A percentile compares a stretch with the other conserved stretches of the same genome.
These are phyloP conservation scores for Cyprinodon tularosa DNA, from an alignment of 2,113 vertebrate species.

Conservation along the genomic window DNA sequence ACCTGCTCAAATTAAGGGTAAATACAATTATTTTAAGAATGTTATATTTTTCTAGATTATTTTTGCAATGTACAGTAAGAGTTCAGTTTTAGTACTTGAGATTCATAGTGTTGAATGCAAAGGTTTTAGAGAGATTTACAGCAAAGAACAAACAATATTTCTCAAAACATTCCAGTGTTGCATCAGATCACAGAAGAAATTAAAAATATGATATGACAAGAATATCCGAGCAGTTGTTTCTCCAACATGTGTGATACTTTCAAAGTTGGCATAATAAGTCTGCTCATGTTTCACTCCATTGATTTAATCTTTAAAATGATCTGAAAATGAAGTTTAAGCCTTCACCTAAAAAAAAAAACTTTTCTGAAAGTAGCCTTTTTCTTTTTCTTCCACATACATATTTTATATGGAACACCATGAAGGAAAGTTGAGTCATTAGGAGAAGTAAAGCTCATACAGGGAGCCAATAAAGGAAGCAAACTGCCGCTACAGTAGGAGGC, in stretches of 20 bases:
- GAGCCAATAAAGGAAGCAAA: slow-evolving; percentile 51
- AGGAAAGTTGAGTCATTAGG: slow-evolving; percentile 31
- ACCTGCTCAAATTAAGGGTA: no score
- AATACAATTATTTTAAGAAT: no score
- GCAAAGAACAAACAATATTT: slow-evolving; percentile 24
- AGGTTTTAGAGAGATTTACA: background rate
- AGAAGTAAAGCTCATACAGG: slow-evolving; percentile 18
- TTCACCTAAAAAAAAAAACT: background rate
- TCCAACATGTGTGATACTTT: slow-evolving; percentile 12
- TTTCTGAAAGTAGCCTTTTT: background rate
- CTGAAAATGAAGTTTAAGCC: background rate
- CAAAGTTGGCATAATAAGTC: slow-evolving; percentile 6
- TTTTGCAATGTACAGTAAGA: no score
- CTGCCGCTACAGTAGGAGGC: slow-evolving; percentile 27
- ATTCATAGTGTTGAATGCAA: slow-evolving; percentile 2
- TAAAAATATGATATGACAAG: slow-evolving; percentile 12
- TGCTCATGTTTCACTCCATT: slow-evolving; percentile 3
- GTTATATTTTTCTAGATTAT: no score
- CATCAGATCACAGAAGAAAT: slow-evolving; percentile 44
- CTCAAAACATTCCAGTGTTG: slow-evolving; percentile 41
- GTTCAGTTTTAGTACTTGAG: slow-evolving; percentile 3
- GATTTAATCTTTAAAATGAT: background rate
- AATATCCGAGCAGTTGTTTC: slow-evolving; percentile 18
- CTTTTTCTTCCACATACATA: background rate
- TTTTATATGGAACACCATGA: slow-evolving; percentile 24